Percentiles rank a stretch among this genome's conserved stretches.
Conservation (phyloP, 2,113 vertebrate genomes). For the Porphyrio hochstetteri region DNA sequence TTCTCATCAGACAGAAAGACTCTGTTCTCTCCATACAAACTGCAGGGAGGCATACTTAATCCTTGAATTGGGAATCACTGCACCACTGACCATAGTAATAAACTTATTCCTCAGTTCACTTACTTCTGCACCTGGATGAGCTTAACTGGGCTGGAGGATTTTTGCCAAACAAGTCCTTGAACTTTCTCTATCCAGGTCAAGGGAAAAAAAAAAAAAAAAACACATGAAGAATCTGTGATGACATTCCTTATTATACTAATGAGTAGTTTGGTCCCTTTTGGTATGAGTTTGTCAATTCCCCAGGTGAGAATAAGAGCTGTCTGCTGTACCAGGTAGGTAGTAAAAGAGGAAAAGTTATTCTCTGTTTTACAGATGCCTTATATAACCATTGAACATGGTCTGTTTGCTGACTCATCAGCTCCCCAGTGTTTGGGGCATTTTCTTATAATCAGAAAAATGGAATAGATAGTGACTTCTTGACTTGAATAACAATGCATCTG, state of each 20-base stretch:
- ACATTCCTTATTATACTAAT: background rate
- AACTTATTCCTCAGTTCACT: slow-evolving; percentile 27
- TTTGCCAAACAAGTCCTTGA: background rate
- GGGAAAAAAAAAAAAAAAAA: background rate
- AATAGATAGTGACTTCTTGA: background rate
- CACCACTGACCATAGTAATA: background rate
- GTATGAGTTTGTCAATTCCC: background rate
- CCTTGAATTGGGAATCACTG: slow-evolving; percentile 16
- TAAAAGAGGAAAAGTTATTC: background rate
- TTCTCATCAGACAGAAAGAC: background rate
- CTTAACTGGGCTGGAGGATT: background rate
- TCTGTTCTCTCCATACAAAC: background rate
- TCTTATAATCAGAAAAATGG: background rate
- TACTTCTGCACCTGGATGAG: slow-evolving; percentile 1
- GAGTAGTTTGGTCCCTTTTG: background rate
- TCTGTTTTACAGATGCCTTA: background rate
- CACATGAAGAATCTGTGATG: background rate
- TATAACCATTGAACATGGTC: background rate
- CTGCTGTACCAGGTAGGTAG: background rate
- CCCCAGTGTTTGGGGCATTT: background rate
- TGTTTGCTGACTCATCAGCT: background rate
- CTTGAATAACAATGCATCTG: background rate
- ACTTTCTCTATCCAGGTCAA: background rate
- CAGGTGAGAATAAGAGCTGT: background rate
- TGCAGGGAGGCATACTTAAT: background rate